Base-by-base conservation (phyloP, 1,140 invertebrate species). In the Drosophila biarmipes region DNA sequence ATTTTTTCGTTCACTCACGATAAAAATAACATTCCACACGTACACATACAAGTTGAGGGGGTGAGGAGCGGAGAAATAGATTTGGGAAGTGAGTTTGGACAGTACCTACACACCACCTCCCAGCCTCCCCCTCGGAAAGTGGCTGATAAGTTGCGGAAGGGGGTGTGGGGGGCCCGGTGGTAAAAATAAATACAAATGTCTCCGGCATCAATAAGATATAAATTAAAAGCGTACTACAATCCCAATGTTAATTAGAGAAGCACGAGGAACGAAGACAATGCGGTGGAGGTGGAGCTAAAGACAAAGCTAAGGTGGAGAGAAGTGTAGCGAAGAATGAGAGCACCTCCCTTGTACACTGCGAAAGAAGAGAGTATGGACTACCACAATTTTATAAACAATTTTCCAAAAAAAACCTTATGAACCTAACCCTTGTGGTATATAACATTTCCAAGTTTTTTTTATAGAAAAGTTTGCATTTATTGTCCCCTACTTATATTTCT, bases 181-280 rank as follows among this genome's bases (percentile, higher is more conserved):
- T 89, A 89, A 89, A 89, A 89, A 89, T 89, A 89, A 89, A 90
- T 80, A 80, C 79, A 90, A 90, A 89, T 90, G 84, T 89, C 84
- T 85, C 84, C 63, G 80, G 80, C 84, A 89, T 89, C 84, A 90
- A 89, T 89, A 89, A 89, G 84, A 73, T 89, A 89, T 89, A 89
- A 89, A 89, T 89, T 89, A 89, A 90, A 84, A 62, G 72, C 84
- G 84, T 84, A 89, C 85, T 87, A 89, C 85, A 89, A 89, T 80
- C 76, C 79, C 72, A 73, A 78, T 84, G 84, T 89, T 89, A 89
- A 89, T 89, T 89, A 90, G 84, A 82, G 68, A 84, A 63, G 81
- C 84, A 89, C 84, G 84, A 69, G 66, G 48, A 35, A 38, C 14
- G n/a, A n/a, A 62, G n/a, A 31, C 4, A 29, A 49, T 49, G 27